Evolutionary conservation across 2,113 vertebrate genomes (phyloP).

Genomic region (Mus spicilegus): DNA sequence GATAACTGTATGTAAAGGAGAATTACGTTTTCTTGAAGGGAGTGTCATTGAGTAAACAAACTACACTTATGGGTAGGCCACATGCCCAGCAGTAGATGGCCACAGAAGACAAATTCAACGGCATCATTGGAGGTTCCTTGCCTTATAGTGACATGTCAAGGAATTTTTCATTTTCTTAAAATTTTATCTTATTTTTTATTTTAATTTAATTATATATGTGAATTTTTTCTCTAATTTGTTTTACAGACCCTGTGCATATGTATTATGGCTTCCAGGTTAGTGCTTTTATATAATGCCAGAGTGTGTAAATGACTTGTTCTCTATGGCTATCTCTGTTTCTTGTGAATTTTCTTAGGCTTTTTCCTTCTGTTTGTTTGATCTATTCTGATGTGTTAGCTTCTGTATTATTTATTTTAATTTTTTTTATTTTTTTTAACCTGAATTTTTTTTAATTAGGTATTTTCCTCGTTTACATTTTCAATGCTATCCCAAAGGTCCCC

Average conservation of each 20-base stretch:
- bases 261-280: neutral
- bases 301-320: neutral
- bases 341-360: neutral
- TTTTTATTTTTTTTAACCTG: too few relatives aligned
- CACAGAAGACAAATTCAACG: neutral
- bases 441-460: too few relatives aligned
- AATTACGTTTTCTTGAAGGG: neutral
- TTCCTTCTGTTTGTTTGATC: neutral
- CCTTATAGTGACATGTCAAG: neutral
- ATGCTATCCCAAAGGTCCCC: too few relatives aligned
- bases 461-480: too few relatives aligned
- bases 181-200: neutral
- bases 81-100: neutral
- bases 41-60: neutral
- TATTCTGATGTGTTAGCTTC: neutral
- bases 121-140: too few relatives aligned
- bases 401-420: neutral
- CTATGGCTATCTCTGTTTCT: neutral
- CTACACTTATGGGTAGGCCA: neutral
- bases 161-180: neutral
- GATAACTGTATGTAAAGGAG: neutral
- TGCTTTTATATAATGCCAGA: neutral
- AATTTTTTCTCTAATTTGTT: neutral
- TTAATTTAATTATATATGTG: neutral
- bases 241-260: neutral